These are phyloP conservation scores for Upupa epops DNA, from an alignment of 2,113 vertebrate species.

Conservation along the genomic window DNA sequence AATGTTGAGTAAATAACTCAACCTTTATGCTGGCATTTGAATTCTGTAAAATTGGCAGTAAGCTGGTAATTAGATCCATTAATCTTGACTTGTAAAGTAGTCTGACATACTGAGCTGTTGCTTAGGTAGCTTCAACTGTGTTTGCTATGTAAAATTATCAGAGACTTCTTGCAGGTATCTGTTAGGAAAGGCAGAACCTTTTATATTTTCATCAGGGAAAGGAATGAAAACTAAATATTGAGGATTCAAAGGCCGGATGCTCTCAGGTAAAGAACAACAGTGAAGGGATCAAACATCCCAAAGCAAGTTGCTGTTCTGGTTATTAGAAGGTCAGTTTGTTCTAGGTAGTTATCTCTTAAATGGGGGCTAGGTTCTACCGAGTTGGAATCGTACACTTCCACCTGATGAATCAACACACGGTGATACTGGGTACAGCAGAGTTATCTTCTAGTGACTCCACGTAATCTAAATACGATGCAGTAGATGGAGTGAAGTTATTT, in stretches of 20 bases:
- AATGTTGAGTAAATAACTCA: background rate
- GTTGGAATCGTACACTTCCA: background rate
- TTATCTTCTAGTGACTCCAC: background rate
- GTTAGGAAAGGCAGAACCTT: background rate
- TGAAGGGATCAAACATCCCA: background rate
- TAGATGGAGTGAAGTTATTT: background rate
- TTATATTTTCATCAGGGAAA: background rate
- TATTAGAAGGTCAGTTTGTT: background rate
- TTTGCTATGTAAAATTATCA: background rate
- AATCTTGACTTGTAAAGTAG: rapidly evolving
- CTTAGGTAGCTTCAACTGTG: background rate
- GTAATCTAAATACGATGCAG: background rate
- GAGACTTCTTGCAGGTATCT: background rate
- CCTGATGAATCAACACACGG: background rate
- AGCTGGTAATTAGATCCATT: background rate
- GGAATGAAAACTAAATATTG: background rate
- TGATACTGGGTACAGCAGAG: background rate
- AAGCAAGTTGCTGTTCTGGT: background rate
- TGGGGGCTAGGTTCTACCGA: background rate
- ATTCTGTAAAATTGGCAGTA: background rate
- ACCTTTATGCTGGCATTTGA: background rate
- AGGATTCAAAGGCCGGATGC: background rate
- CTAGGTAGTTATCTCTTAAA: rapidly evolving
- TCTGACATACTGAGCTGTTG: background rate
- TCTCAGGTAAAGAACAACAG: background rate